phyloP scores from a whole-genome alignment of 1,140 invertebrate species.

The Drosophila baimaii region DNA sequence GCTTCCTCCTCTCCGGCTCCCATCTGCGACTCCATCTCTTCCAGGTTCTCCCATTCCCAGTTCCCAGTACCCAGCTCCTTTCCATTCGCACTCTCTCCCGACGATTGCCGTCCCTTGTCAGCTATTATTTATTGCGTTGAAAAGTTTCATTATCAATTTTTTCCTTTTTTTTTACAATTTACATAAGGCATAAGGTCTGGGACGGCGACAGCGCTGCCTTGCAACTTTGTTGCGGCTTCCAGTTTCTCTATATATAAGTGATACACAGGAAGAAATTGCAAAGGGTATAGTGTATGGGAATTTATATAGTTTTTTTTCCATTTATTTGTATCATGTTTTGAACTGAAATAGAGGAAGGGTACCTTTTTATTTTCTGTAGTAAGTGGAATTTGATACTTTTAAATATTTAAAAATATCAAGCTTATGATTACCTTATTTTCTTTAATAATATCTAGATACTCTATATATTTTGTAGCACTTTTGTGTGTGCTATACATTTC shows the following conservation, averaged over 20 bases:
- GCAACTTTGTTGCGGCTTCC: conserved; percentile 74
- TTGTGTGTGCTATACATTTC: background rate
- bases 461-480: too few relatives aligned
- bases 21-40: background rate
- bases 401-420: too few relatives aligned
- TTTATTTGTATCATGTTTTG: background rate
- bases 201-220: conserved; percentile 54
- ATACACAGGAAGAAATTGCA: background rate
- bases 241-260: conserved; percentile 24
- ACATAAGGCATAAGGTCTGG: conserved; percentile 70
- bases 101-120: conserved; percentile 34
- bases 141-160: conserved; percentile 80
- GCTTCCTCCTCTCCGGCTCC: conserved; percentile 28
- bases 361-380: too few relatives aligned
- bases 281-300: too few relatives aligned
- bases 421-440: background rate
- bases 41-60: background rate
- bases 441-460: too few relatives aligned
- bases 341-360: too few relatives aligned
- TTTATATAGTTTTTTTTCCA: too few relatives aligned
- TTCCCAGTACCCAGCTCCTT: background rate
- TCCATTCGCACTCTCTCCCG: conserved; percentile 1
- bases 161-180: conserved; percentile 59
- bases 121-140: conserved; percentile 79
- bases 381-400: too few relatives aligned